Percentiles rank a stretch among this genome's conserved stretches.
Conservation (phyloP, 2,888 invertebrate genomes). For the Cryptus armator region DNA sequence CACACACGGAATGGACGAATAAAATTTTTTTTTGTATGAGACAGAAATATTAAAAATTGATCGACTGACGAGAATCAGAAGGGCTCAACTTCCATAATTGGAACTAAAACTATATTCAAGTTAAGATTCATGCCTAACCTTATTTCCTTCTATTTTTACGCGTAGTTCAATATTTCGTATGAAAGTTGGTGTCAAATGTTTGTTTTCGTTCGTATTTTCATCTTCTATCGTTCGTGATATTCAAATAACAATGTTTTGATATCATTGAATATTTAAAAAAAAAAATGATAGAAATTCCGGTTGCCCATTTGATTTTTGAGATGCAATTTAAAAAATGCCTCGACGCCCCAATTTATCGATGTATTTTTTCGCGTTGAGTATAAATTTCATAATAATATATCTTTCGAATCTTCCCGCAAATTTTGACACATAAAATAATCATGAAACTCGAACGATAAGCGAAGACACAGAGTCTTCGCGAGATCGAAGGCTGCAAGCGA, state of each 20-base stretch:
- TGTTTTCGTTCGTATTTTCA: too few relatives aligned
- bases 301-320: background rate
- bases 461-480: background rate
- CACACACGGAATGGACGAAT: background rate
- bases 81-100: too few relatives aligned
- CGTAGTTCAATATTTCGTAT: too few relatives aligned
- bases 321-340: background rate
- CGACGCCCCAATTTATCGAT: background rate
- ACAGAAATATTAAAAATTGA: background rate
- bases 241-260: too few relatives aligned
- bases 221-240: too few relatives aligned
- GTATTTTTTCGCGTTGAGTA: background rate
- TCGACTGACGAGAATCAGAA: too few relatives aligned
- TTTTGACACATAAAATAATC: background rate
- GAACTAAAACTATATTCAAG: too few relatives aligned
- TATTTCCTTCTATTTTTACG: too few relatives aligned
- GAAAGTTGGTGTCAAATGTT: too few relatives aligned
- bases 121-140: too few relatives aligned
- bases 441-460: background rate
- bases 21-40: background rate
- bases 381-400: background rate
- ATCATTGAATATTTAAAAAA: background rate
- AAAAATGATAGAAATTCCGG: background rate
- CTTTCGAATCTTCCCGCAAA: too few relatives aligned
- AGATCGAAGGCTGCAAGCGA: conserved; percentile 54